Base-by-base conservation (phyloP, 2,113 vertebrate genomes). In the Scytalopus superciliaris region DNA sequence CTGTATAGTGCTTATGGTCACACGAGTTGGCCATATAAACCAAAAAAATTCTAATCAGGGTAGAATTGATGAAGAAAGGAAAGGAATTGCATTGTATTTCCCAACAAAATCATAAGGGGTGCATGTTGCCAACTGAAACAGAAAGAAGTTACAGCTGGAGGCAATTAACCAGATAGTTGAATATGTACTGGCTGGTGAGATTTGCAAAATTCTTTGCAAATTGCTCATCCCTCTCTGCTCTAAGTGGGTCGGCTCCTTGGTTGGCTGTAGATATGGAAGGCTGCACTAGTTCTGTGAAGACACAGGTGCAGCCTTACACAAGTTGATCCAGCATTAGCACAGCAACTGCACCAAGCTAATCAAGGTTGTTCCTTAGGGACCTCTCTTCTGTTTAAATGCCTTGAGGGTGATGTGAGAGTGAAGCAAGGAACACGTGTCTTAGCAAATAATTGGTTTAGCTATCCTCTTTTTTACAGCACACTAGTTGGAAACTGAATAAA, bases 71-170 rank as follows among this genome's bases (percentile, higher is more conserved):
- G 80, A 87, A 87, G 47, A 70, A 88, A 80, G 33, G 24, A 91
- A 59, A 67, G 22, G 44, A 82, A 50, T 37, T 40, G 19, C 3
- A 3, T 81, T 78, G 35, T 60, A 44, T 91, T 94, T 91, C 62
- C 64, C 40, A 60, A 40, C 17, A 68, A 64, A 79, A 31, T 91
- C 70, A 25, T 56, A 53, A 75, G 57, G 19, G 62, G 18, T 31
- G 13, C 3, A 3, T 15, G 37, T 52, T 81, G 89, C 69, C 79
- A 92, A 62, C 22, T 76, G 89, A 68, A 82, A 86, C 3, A 69
- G 88, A 87, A 75, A 91, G 56, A 35, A 83, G 57, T 73, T 81
- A 57, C 77, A 94, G 64, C 84, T 95, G 91, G 80, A 76, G 87
- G 89, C 84, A 91, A 79, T 87, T 91, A 89, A 40, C 23, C n/a